phyloP scores from a whole-genome alignment of 1,140 invertebrate species.

The Panonychus citri region DNA sequence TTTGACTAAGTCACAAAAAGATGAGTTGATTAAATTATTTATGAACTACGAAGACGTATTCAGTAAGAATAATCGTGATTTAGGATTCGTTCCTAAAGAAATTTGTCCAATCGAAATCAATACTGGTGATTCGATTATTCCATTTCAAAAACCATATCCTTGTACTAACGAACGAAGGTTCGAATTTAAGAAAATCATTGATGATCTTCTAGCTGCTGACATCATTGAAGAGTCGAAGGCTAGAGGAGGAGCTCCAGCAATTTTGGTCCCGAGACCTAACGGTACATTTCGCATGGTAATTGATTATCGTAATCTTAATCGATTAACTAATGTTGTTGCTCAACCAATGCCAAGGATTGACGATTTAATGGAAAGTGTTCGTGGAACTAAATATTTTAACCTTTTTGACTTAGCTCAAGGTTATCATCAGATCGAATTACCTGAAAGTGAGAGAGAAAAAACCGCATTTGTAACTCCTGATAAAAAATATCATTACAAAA shows the following conservation, averaged over 20 bases:
- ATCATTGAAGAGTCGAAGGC: background rate
- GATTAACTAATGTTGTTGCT: conserved; percentile 21
- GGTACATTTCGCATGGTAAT: conserved; percentile 24
- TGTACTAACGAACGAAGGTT: background rate
- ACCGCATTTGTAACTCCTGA: conserved; percentile 24
- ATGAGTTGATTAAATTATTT: background rate
- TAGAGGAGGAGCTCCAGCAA: conserved; percentile 3
- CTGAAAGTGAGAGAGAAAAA: background rate
- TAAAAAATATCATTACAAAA: conserved; percentile 21
- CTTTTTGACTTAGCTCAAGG: conserved; percentile 8
- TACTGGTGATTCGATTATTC: background rate
- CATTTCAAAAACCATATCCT: background rate
- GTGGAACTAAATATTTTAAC: background rate
- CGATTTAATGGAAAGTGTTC: background rate
- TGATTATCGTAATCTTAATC: conserved; percentile 26
- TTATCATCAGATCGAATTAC: conserved; percentile 8
- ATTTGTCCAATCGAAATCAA: background rate
- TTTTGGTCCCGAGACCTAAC: conserved; percentile 26
- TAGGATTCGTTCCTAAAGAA: background rate
- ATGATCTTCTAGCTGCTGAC: background rate
- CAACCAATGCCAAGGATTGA: conserved; percentile 28
- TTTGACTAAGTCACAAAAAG: background rate
- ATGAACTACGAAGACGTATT: background rate
- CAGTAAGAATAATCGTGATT: background rate
- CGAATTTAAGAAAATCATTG: background rate